Evolutionary conservation across 2,888 invertebrate genomes (phyloP), one percentile per base, ranked within the genome.

Genomic region (Tenthredo distinguenda): DNA sequence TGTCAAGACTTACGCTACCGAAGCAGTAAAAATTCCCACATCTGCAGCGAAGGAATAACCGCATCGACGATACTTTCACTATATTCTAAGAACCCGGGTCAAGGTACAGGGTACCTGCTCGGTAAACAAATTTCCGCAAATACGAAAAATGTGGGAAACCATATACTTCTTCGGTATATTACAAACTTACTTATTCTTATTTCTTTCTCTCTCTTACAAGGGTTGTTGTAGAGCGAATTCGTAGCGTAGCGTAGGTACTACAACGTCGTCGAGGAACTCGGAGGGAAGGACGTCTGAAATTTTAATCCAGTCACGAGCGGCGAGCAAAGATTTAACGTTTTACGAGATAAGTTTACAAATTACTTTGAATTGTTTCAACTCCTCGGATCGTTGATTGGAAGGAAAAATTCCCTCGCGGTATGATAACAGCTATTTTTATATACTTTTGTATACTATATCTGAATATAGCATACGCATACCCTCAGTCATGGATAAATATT

Each of bases 11-110:
- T 86, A 87, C 88, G 87, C 87, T 82, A 87, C 40, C 88, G 89
- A 89, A 88, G 88, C 87, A 86, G 90, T 90, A 89, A 91, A 91
- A 91, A 92, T 92, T 91, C 6, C 89, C 91, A 88, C 90, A 90
- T 91, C 90, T 91, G 89, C 12, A 12, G 12, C 34, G 12, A 12
- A 62, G 34, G 34, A 18, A 34, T 26, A 34, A 34, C 62, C 62
- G 68, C 68, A 68, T 68, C 34, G 68, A 68, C 68, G 34, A 68
- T 68, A 68, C 68, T 68, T 68, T 31, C 31, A 68, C 68, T 34
- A 18, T 62, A 62, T 18, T 21, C 62, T 62, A n/a, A 58, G 58
- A 58, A 58, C 21, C 58, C 21, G 58, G 62, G 26, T 62, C 21
- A 26, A 26, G 62, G 15, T 47, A 47, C 26, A 12, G 26, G 0